Percentiles rank a stretch among this genome's conserved stretches.
Evolutionary conservation across 2,797 vertebrate genomes (phyloP).

Genomic region (Microctenopoma lineatum): DNA sequence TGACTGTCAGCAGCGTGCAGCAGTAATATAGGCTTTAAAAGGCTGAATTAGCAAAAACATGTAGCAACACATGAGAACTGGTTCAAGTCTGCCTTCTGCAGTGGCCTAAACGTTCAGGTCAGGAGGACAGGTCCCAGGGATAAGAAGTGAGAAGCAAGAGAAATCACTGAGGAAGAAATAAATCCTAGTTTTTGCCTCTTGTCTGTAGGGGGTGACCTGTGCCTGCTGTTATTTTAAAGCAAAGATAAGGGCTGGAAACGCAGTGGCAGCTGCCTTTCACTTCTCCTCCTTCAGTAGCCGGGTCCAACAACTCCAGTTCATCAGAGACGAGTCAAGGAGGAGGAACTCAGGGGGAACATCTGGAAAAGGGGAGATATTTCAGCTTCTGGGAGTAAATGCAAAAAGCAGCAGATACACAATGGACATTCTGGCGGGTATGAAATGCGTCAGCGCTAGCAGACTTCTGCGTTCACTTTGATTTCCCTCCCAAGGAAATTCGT

Average conservation of each 20-base stretch:
- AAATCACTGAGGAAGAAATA: constrained; percentile 63
- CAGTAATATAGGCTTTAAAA: neutral
- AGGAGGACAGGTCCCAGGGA: constrained; percentile 52
- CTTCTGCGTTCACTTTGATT: constrained; percentile 67
- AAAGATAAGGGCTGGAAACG: constrained; percentile 52
- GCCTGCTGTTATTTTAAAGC: constrained; percentile 40
- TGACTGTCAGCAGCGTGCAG: neutral
- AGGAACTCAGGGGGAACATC: constrained; percentile 73
- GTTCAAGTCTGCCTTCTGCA: constrained; percentile 10
- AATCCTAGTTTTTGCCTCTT: constrained; percentile 71
- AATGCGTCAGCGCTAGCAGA: constrained; percentile 66
- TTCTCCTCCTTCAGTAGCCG: constrained; percentile 53
- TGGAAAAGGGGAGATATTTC: constrained; percentile 73
- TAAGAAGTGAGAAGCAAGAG: constrained; percentile 74
- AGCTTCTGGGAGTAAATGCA: constrained; percentile 73
- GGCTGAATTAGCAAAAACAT: neutral
- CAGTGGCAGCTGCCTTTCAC: constrained; percentile 61
- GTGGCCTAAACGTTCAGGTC: constrained; percentile 27
- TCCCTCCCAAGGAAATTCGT: constrained; percentile 66
- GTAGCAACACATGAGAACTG: constrained; percentile 17
- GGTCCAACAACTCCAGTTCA: constrained; percentile 69
- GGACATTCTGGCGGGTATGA: constrained; percentile 66
- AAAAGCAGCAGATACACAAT: constrained; percentile 82
- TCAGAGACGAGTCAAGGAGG: constrained; percentile 67
- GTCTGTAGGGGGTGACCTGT: constrained; percentile 57